Evolutionary conservation across 2,113 vertebrate genomes (phyloP), one percentile per base, ranked within the genome.

Genomic region (Porphyrio hochstetteri): DNA sequence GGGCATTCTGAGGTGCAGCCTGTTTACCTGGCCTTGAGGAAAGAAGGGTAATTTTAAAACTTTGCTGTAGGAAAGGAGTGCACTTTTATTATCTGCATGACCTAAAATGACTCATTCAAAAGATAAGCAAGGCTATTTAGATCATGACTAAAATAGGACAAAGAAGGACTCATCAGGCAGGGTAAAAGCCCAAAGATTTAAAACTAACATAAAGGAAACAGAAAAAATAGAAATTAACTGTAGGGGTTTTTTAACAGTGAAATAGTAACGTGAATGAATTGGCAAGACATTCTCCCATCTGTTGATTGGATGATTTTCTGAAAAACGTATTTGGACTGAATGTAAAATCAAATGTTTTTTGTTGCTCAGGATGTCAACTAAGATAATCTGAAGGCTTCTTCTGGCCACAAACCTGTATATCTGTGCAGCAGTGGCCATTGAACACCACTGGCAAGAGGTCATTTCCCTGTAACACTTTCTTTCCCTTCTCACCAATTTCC

Each of bases 71-170:
- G 74, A 93, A 95, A 79, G 61, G 16, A 46, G 84, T 59, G 50
- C 71, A 84, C 44, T 46, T 19, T 28, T 59, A 44, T 77, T 55
- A 68, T 93, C 80, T 87, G 29, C 67, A 42, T 80, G 92, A 75
- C 82, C 88, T 92, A 68, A 81, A 95, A 82, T 80, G 42, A 75
- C 33, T 95, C 82, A 60, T 92, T 82, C 60, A 27, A n/a, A 94
- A 97, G 63, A 95, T 96, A 97, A 97, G 92, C 81, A 93, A 81
- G 71, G 89, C 77, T 95, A 25, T 95, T 96, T 79, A 94, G 78
- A 95, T 91, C 74, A 92, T 82, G 69, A 60, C 74, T 96, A 48
- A 48, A 23, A 48, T 23, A 48, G 35, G 11, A 68, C 35, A 69
- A 71, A 89, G 33, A 67, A 48, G 75, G n/a, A 80, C 33, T 72